Evolutionary conservation across 2,797 vertebrate species (phyloP).

Genomic region (Gambelia wislizenii): DNA sequence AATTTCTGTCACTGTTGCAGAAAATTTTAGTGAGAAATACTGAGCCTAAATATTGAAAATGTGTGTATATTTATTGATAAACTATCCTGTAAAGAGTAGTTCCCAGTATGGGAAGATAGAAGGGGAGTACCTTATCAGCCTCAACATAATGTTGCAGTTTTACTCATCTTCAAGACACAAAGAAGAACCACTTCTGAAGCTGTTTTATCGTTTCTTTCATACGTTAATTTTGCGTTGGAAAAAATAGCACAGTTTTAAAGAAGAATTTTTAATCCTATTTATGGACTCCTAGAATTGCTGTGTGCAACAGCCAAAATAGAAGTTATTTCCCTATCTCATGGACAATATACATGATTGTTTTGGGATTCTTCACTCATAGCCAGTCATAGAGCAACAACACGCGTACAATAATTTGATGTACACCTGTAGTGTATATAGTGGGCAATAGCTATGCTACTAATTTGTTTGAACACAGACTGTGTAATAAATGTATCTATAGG

Average conservation of each 20-base stretch:
- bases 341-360: slow-evolving; percentile 75
- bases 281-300: slow-evolving; percentile 75
- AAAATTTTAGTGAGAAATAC: slow-evolving; percentile 55
- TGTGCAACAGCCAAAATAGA: slow-evolving; percentile 76
- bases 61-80: slow-evolving; percentile 71
- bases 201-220: slow-evolving; percentile 71
- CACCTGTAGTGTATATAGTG: slow-evolving; percentile 74
- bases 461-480: slow-evolving; percentile 87
- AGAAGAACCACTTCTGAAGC: slow-evolving; percentile 79
- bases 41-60: slow-evolving; percentile 62
- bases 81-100: slow-evolving; percentile 86
- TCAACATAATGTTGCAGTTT: slow-evolving; percentile 80
- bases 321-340: slow-evolving; percentile 75
- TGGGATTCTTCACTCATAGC: slow-evolving; percentile 55
- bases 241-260: slow-evolving; percentile 77
- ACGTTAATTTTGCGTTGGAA: slow-evolving; percentile 78
- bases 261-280: slow-evolving; percentile 79
- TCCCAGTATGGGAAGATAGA: slow-evolving; percentile 80
- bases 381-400: slow-evolving; percentile 68
- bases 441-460: slow-evolving; percentile 72
- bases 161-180: slow-evolving; percentile 80
- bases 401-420: slow-evolving; percentile 69
- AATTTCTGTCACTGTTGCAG: slow-evolving; percentile 71
- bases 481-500: slow-evolving; percentile 78
- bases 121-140: slow-evolving; percentile 80